phyloP scores from a whole-genome alignment of 2,888 invertebrate genomes.

The Deilephila porcellus region DNA sequence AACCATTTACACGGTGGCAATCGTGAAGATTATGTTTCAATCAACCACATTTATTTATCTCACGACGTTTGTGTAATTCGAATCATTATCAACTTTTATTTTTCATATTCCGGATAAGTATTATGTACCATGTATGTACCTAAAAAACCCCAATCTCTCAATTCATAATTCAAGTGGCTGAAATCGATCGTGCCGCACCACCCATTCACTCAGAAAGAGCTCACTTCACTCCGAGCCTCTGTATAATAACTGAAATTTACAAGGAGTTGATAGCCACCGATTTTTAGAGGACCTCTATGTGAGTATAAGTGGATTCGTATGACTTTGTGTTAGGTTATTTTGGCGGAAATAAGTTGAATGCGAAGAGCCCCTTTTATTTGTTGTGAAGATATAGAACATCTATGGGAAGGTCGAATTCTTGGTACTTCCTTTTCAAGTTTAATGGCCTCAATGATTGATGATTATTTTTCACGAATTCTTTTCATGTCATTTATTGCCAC shows the following conservation, averaged over 20 bases:
- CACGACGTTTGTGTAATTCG: too few relatives aligned
- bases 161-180: neutral
- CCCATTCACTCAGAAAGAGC: conserved; percentile 1
- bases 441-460: too few relatives aligned
- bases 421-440: too few relatives aligned
- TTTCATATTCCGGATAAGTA: neutral
- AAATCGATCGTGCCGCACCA: conserved; percentile 3
- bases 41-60: too few relatives aligned
- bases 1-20: neutral
- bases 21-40: too few relatives aligned
- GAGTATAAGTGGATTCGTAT: neutral
- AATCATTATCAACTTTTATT: too few relatives aligned
- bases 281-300: neutral
- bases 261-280: neutral
- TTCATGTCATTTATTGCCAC: too few relatives aligned
- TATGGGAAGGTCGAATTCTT: too few relatives aligned
- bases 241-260: neutral
- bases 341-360: neutral
- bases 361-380: neutral
- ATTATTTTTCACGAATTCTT: too few relatives aligned
- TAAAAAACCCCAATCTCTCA: neutral
- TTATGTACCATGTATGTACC: neutral
- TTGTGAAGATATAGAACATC: too few relatives aligned
- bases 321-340: neutral
- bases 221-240: neutral